phyloP scores from a whole-genome alignment of 2,797 vertebrate genomes.

The Valencia hispanica region DNA sequence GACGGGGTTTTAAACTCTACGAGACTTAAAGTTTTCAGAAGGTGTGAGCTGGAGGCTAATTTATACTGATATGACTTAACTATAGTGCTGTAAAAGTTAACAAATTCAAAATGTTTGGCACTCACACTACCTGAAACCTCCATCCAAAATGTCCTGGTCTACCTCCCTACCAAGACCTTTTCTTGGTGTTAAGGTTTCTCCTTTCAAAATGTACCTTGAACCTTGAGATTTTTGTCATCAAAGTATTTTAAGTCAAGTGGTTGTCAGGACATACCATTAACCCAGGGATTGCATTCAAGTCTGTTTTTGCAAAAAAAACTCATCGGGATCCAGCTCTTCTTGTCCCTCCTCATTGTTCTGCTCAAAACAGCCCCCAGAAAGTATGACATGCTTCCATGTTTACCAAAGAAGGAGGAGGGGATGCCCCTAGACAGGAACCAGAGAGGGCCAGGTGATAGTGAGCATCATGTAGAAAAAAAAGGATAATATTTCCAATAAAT shows the following conservation, averaged over 20 bases:
- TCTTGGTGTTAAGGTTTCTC: no score
- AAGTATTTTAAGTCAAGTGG: neutral
- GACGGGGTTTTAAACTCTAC: no score
- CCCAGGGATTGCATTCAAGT: conserved; percentile 3
- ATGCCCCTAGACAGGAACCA: conserved; percentile 47
- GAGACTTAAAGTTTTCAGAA: no score
- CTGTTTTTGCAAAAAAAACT: conserved; percentile 57
- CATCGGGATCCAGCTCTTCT: conserved; percentile 60
- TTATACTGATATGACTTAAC: no score
- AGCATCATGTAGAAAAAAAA: neutral
- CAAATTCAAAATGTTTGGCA: no score
- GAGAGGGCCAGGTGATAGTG: neutral
- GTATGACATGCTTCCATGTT: conserved; percentile 70
- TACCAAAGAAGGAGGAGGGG: conserved; percentile 69
- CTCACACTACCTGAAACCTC: no score
- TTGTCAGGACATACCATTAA: conserved; percentile 47
- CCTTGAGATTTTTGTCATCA: no score
- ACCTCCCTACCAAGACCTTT: no score
- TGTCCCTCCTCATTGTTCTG: conserved; percentile 70
- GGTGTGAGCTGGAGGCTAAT: no score
- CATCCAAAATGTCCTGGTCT: no score
- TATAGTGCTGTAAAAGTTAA: no score
- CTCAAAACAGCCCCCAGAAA: conserved; percentile 67
- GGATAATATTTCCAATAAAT: neutral
- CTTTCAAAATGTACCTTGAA: no score